Percentiles rank a stretch among this genome's conserved stretches.
Evolutionary conservation across 2,888 invertebrate species (phyloP).

Genomic region (Cryptus viduatorius): DNA sequence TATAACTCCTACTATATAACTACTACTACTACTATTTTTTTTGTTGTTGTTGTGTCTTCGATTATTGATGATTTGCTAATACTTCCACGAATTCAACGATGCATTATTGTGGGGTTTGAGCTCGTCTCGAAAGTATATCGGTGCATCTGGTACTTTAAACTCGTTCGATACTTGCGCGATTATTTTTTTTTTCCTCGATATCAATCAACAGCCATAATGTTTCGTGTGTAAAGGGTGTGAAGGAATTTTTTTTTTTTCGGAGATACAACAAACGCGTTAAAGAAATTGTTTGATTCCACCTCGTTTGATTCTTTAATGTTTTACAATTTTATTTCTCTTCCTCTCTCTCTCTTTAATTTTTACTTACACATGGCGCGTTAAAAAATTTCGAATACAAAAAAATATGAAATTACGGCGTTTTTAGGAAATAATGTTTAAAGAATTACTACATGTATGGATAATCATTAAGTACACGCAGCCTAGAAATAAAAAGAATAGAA

Average conservation of each 20-base stretch:
- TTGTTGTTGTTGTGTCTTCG: constrained; percentile 81
- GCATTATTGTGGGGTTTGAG: constrained; percentile 66
- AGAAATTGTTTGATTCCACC: constrained; percentile 48
- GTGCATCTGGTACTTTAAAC: constrained; percentile 66
- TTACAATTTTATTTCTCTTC: constrained; percentile 56
- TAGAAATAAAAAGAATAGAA: constrained; percentile 79
- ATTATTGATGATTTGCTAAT: constrained; percentile 79
- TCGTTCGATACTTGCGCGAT: constrained; percentile 61
- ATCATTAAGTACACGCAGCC: constrained; percentile 84
- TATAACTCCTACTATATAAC: constrained; percentile 73
- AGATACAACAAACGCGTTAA: constrained; percentile 26
- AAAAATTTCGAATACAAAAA: constrained; percentile 72
- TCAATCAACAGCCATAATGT: constrained; percentile 26
- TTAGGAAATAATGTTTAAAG: constrained; percentile 84
- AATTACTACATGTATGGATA: constrained; percentile 83
- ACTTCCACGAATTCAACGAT: constrained; percentile 70
- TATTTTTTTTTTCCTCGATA: constrained; percentile 57
- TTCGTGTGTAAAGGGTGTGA: constrained; percentile 13
- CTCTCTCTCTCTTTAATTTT: constrained; percentile 66
- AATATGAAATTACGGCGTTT: constrained; percentile 78
- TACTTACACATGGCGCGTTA: constrained; percentile 75
- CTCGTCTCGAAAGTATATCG: constrained; percentile 65
- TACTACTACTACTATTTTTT: constrained; percentile 74
- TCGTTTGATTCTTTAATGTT: constrained; percentile 57
- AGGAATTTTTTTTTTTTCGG: constrained; percentile 16